Conservation (phyloP, 2,888 invertebrate genomes). For the Villa cingulata region DNA sequence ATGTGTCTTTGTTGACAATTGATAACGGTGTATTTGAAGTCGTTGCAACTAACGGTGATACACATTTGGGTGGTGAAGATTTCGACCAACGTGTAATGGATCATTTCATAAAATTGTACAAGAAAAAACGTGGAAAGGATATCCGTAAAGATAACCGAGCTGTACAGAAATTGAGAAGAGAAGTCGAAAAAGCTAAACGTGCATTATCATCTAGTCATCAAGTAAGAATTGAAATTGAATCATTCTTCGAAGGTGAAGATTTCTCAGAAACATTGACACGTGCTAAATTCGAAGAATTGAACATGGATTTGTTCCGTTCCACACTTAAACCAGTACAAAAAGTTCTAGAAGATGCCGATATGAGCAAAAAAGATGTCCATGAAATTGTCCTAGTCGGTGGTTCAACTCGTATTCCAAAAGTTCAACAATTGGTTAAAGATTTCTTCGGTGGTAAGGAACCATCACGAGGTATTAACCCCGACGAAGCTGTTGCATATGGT, state of each 20-base stretch:
- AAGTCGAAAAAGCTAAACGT: constrained; percentile 95
- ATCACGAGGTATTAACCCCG: constrained; percentile 94
- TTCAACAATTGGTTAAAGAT: constrained; percentile 84
- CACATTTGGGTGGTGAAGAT: constrained; percentile 97
- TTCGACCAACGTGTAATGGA: constrained; percentile 98
- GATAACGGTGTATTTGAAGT: constrained; percentile 97
- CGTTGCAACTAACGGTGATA: constrained; percentile 58
- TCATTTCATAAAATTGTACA: constrained; percentile 96
- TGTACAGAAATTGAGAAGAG: constrained; percentile 89
- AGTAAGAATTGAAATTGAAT: constrained; percentile 96
- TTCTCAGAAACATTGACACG: constrained; percentile 96
- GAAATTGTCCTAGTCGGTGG: constrained; percentile 99
- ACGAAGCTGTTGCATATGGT: constrained; percentile 97
- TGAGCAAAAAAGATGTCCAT: constrained; percentile 95
- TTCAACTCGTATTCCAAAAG: constrained; percentile 97
- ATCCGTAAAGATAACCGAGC: constrained; percentile 89
- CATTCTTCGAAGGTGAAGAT: constrained; percentile 95
- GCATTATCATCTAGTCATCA: constrained; percentile 85
- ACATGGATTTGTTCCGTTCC: constrained; percentile 83
- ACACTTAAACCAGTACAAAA: constrained; percentile 92
- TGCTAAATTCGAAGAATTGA: constrained; percentile 97
- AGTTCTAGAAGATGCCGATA: constrained; percentile 95
- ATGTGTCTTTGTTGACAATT: constrained; percentile 94
- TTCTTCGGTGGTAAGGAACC: constrained; percentile 98
- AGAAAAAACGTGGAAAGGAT: constrained; percentile 97